Evolutionary conservation across 1,140 invertebrate genomes (phyloP), one percentile per base, ranked within the genome.

Genomic region (Aphelinus certus): DNA sequence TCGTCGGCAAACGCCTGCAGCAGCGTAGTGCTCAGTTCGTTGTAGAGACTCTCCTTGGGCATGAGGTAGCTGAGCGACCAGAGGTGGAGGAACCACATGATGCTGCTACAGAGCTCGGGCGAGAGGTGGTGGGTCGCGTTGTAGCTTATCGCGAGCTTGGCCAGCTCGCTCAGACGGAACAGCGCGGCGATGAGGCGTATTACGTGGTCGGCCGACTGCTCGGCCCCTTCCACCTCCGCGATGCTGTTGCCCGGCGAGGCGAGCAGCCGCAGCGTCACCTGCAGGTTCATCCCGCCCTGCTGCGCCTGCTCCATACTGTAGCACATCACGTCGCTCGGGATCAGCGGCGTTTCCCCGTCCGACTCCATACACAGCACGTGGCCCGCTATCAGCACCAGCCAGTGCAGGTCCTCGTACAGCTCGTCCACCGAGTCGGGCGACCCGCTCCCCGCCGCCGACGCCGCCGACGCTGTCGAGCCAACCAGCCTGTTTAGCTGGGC

Each of bases 371-470:
- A 91, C 62, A 95, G 83, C 1, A 93, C 88, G 84, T 94, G 90
- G 89, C 95, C 94, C 75, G 93, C 88, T 69, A 96, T 92, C 73
- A 97, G 89, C 3, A 97, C 83, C 42, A 95, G 89, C 96, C 96
- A 97, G 84, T 97, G 95, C 2, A 97, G 85, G 88, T 97, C 95
- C 88, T 97, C 95, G 84, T 94, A 94, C 1, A 95, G 80, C 76
- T 87, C 89, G 74, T 90, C 88, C 7, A 95, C 81, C 67, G 85
- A 81, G 26, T 26, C 26, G 26, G 26, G 26, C 26, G 26, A 26
- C 26, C 26, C 26, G 26, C 26, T 26, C 26, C 26, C 26, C 26
- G 26, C 26, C 26, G 26, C 26, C 10, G 82, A 82, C 26, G 26
- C 26, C 26, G 26, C 26, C 26, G 26, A 26, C 26, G 26, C 26